Percentiles rank a stretch among this genome's conserved stretches.
These are phyloP conservation scores for Andricus curvator DNA, from an alignment of 2,888 invertebrate species.

Conservation along the genomic window DNA sequence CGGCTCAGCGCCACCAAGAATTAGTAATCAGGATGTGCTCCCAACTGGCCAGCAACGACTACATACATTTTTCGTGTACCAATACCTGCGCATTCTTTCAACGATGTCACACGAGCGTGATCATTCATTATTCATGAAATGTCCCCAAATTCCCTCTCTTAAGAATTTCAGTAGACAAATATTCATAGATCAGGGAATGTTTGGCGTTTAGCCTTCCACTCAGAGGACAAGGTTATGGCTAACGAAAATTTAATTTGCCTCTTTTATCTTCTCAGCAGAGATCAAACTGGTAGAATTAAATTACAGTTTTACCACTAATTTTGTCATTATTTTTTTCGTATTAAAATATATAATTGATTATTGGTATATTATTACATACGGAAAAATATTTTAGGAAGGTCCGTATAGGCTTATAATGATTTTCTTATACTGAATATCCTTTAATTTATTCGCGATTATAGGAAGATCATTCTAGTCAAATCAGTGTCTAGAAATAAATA, in stretches of 20 bases:
- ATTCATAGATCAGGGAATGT: neutral
- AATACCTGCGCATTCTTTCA: conserved; percentile 50
- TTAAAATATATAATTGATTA: no score
- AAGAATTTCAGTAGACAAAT: neutral
- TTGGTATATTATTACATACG: no score
- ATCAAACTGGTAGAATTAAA: no score
- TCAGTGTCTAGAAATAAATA: no score
- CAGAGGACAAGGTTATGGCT: neutral
- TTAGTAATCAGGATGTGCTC: conserved; percentile 59
- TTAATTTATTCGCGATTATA: no score
- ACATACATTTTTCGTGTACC: conserved; percentile 29
- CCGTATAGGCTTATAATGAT: no score
- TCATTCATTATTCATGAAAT: conserved; percentile 58
- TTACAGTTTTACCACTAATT: no score
- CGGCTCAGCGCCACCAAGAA: conserved; percentile 48
- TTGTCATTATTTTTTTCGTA: no score
- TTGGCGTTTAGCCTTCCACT: neutral
- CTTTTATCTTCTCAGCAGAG: neutral
- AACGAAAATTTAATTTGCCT: conserved; percentile 1
- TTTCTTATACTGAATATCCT: no score
- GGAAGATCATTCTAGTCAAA: no score
- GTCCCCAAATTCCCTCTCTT: conserved; percentile 14
- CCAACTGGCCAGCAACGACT: conserved; percentile 26
- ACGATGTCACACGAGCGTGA: conserved; percentile 33
- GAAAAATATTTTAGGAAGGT: no score